These are phyloP conservation scores for Xenotilapia flavipinnis DNA, from an alignment of 2,113 vertebrate genomes.

Conservation along the genomic window DNA sequence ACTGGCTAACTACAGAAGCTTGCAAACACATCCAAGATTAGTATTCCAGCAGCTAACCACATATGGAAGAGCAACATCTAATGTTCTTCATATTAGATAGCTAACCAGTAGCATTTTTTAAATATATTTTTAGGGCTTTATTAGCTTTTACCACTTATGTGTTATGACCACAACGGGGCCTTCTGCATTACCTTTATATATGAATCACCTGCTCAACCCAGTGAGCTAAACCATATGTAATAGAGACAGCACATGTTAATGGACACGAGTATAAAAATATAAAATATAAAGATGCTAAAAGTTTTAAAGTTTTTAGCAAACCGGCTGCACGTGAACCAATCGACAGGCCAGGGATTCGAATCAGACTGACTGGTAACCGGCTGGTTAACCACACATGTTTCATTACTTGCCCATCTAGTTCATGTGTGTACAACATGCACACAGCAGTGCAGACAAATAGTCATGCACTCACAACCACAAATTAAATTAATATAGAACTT, in stretches of 20 bases:
- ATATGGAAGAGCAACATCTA: neutral
- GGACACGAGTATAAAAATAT: neutral
- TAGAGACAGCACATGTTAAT: neutral
- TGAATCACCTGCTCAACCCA: neutral
- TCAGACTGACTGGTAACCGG: neutral
- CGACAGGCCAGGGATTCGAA: neutral
- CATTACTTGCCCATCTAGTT: neutral
- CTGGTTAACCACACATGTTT: neutral
- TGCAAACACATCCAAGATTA: neutral
- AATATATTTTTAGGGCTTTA: neutral
- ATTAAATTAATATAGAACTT: neutral
- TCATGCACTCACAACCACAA: neutral
- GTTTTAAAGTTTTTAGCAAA: neutral
- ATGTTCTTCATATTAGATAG: neutral
- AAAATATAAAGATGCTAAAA: neutral
- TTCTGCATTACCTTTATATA: neutral
- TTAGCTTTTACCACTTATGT: neutral
- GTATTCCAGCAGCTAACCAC: neutral
- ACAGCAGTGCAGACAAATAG: neutral
- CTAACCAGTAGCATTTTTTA: neutral
- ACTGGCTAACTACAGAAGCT: neutral
- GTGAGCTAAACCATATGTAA: neutral
- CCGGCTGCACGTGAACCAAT: neutral
- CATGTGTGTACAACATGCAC: neutral
- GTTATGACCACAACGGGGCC: neutral